phyloP scores from a whole-genome alignment of 2,113 vertebrate genomes.

The Tricholaema leucomelas region DNA sequence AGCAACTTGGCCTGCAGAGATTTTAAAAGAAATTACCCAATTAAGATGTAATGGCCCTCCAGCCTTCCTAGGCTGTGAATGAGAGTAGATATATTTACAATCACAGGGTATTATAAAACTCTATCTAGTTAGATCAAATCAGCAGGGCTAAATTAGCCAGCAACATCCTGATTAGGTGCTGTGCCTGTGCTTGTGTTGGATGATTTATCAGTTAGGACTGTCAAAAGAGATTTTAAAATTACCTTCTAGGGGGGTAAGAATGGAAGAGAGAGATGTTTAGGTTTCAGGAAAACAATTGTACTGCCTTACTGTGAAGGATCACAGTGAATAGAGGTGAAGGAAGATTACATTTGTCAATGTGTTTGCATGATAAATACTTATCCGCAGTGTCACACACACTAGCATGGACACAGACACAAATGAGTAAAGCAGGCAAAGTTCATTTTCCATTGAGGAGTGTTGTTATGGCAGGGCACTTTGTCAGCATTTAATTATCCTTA shows the following conservation, averaged over 20 bases:
- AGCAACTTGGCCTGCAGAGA: slow-evolving; percentile 34
- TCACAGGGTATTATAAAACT: slow-evolving; percentile 48
- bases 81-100: slow-evolving; percentile 68
- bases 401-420: background rate
- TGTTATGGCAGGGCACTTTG: background rate
- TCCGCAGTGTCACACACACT: background rate
- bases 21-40: slow-evolving; percentile 68
- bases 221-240: slow-evolving; percentile 24
- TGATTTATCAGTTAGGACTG: background rate
- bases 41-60: slow-evolving; percentile 60
- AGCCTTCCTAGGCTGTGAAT: slow-evolving; percentile 57
- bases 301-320: background rate
- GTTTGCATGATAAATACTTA: background rate
- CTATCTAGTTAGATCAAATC: slow-evolving; percentile 61
- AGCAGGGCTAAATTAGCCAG: slow-evolving; percentile 50
- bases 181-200: background rate
- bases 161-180: slow-evolving; percentile 32
- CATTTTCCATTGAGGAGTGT: slow-evolving; percentile 16
- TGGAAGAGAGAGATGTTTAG: background rate
- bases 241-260: background rate
- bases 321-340: slow-evolving; percentile 7
- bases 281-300: background rate
- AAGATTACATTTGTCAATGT: slow-evolving; percentile 20
- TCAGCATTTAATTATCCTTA: slow-evolving; percentile 46
- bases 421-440: slow-evolving; percentile 16